Conservation (phyloP, 2,113 vertebrate species). For the Dolichallabes microphthalmus region DNA sequence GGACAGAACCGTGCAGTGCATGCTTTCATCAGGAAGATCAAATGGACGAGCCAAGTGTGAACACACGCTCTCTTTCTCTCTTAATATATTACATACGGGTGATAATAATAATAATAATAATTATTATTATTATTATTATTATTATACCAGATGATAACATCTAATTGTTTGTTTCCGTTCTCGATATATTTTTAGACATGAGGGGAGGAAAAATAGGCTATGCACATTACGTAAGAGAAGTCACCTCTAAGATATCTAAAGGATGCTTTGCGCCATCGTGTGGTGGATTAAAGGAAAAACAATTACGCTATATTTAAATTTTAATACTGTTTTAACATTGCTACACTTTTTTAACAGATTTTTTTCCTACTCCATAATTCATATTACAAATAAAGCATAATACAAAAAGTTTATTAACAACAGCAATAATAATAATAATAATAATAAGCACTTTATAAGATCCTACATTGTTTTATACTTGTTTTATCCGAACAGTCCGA, state of each 20-base stretch:
- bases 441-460: too few relatives aligned
- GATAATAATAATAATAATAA: not conserved
- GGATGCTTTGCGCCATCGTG: constrained; percentile 14
- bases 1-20: not conserved
- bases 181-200: not conserved
- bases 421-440: not conserved
- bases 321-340: not conserved
- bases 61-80: not conserved
- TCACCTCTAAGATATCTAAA: not conserved
- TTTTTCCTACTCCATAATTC: not conserved
- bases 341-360: not conserved
- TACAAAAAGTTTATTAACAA: not conserved
- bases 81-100: not conserved
- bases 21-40: not conserved
- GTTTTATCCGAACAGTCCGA: too few relatives aligned
- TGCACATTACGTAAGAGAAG: constrained; percentile 25
- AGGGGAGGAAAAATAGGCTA: not conserved
- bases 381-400: not conserved
- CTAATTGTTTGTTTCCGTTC: constrained; percentile 1
- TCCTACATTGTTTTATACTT: too few relatives aligned
- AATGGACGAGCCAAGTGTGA: not conserved
- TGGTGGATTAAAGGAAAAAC: not conserved
- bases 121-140: too few relatives aligned
- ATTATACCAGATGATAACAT: not conserved
- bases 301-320: too few relatives aligned